phyloP scores from a whole-genome alignment of 2,113 vertebrate genomes.

The Neopipo cinnamomea region DNA sequence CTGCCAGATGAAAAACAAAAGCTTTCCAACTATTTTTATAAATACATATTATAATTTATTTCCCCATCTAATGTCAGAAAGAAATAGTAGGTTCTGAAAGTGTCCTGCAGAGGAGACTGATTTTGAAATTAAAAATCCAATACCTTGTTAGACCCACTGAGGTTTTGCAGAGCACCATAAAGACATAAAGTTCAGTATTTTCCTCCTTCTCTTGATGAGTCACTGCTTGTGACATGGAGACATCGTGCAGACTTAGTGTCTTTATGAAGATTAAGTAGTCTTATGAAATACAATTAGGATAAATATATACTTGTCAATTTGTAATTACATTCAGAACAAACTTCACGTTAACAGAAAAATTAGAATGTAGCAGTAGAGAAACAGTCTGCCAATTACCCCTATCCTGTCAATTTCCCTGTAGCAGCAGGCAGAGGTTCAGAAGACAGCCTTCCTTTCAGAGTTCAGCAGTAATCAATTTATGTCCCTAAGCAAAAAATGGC shows the following conservation, averaged over 20 bases:
- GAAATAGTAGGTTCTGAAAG: background rate
- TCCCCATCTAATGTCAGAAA: background rate
- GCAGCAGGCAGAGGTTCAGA: background rate
- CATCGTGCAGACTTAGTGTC: slow-evolving; percentile 1
- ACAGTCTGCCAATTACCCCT: background rate
- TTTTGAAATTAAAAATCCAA: background rate
- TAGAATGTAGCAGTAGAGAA: background rate
- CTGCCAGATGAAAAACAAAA: background rate
- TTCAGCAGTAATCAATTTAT: background rate
- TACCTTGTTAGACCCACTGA: background rate
- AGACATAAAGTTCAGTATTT: background rate
- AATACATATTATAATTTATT: background rate
- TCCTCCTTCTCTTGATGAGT: slow-evolving; percentile 16
- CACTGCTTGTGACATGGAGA: background rate
- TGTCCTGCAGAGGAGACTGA: background rate
- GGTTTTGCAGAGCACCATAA: background rate
- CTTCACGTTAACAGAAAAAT: background rate
- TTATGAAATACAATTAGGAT: slow-evolving; percentile 29
- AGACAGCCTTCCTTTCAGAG: background rate
- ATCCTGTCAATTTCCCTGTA: background rate
- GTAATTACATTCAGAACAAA: slow-evolving; percentile 4
- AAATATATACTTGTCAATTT: background rate
- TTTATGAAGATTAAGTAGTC: slow-evolving; percentile 14
- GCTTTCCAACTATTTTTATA: background rate
- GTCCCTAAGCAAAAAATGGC: background rate